These are phyloP conservation scores for Caenorhabditis japonica DNA, from an alignment of 2,888 invertebrate species.

Conservation along the genomic window DNA sequence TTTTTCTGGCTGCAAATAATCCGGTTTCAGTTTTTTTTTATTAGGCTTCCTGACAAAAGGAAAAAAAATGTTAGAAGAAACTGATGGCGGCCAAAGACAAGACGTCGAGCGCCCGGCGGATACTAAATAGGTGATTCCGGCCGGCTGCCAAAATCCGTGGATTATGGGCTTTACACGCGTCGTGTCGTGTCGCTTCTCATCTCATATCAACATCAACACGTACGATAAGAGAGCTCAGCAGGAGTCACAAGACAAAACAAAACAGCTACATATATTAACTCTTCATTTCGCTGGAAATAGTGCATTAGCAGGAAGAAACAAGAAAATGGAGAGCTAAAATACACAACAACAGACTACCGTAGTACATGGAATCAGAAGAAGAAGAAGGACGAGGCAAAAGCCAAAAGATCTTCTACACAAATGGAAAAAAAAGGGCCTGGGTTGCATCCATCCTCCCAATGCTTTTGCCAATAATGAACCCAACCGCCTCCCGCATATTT, in stretches of 20 bases:
- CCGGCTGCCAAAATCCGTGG: constrained; percentile 22
- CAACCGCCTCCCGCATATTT: constrained; percentile 38
- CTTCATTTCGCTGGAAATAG: neutral
- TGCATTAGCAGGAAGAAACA: neutral
- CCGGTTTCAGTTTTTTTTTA: neutral
- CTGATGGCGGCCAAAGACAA: neutral
- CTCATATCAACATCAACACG: no score
- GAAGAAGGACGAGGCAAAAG: no score
- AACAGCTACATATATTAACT: constrained; percentile 8
- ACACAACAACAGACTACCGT: no score
- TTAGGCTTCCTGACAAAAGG: neutral
- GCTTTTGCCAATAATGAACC: constrained; percentile 36
- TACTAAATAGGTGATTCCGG: constrained; percentile 23
- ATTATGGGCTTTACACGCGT: constrained; percentile 33
- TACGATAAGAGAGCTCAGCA: constrained; percentile 18
- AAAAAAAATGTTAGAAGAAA: neutral
- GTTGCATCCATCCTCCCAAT: constrained; percentile 5
- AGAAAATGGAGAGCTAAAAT: neutral
- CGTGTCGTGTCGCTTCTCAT: no score
- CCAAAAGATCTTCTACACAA: no score
- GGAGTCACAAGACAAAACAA: constrained; percentile 25
- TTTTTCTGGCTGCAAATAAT: neutral
- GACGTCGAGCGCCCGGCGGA: no score
- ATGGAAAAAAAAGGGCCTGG: constrained; percentile 14
- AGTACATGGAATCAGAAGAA: no score